phyloP scores from a whole-genome alignment of 2,113 vertebrate species.

The Garra rufa region DNA sequence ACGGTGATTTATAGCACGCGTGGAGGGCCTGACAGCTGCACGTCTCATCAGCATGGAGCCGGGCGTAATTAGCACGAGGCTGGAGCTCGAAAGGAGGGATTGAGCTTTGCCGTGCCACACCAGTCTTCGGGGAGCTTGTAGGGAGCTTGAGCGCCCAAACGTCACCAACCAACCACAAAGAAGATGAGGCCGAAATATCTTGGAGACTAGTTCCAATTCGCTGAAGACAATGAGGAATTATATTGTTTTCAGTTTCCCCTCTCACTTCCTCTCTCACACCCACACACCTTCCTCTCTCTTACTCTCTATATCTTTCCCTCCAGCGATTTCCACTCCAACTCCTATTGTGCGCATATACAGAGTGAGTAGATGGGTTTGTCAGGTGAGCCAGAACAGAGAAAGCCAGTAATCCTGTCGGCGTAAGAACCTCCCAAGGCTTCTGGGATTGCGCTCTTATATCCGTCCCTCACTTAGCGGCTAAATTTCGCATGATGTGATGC shows the following conservation, averaged over 20 bases:
- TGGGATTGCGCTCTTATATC: constrained; percentile 23
- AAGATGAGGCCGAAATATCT: constrained; percentile 39
- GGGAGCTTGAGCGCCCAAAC: constrained; percentile 17
- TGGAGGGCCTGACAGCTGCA: constrained; percentile 67
- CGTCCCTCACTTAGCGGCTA: constrained; percentile 55
- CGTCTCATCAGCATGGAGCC: constrained; percentile 73
- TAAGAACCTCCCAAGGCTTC: constrained; percentile 30
- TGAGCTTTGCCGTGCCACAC: neutral
- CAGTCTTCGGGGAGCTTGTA: neutral
- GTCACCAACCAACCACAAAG: constrained; percentile 42
- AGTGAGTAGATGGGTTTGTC: constrained; percentile 37
- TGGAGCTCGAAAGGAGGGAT: neutral
- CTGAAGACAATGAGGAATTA: constrained; percentile 56
- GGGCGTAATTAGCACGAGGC: constrained; percentile 73
- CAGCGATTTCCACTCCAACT: constrained; percentile 49
- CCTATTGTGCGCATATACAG: constrained; percentile 48
- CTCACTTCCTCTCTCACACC: constrained; percentile 41
- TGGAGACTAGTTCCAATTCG: constrained; percentile 50
- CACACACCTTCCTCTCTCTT: constrained; percentile 41
- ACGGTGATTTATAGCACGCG: constrained; percentile 73
- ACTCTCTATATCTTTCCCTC: constrained; percentile 45
- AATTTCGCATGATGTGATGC: constrained; percentile 62
- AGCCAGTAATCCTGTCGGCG: constrained; percentile 17
- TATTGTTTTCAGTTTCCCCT: constrained; percentile 57
- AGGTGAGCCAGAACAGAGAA: constrained; percentile 37